Evolutionary conservation across 1,140 invertebrate species (phyloP).

Genomic region (Bombus polaris): DNA sequence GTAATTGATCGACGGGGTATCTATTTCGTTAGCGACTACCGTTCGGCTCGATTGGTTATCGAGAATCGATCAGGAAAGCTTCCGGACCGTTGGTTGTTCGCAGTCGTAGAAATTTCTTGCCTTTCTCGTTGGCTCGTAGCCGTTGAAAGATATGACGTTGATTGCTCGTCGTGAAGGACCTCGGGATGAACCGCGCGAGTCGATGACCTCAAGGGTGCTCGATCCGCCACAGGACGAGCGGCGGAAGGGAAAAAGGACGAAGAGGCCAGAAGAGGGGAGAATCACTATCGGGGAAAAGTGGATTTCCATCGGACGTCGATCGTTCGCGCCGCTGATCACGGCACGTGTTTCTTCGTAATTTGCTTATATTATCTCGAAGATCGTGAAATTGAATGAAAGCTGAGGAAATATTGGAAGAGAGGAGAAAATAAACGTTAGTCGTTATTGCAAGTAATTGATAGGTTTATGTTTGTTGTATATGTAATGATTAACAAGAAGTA

Average conservation of each 20-base stretch:
- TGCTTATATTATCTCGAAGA: background rate
- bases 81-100: constrained; percentile 49
- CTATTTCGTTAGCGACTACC: constrained; percentile 64
- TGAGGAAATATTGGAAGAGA: background rate
- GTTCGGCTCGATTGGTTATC: constrained; percentile 64
- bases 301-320: constrained; percentile 53
- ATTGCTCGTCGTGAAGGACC: constrained; percentile 66
- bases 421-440: background rate
- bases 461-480: background rate
- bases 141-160: constrained; percentile 71
- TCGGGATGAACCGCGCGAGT: constrained; percentile 60
- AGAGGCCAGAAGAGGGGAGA: background rate
- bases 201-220: constrained; percentile 56
- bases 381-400: constrained; percentile 18
- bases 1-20: constrained; percentile 59
- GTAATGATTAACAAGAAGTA: no score
- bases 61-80: constrained; percentile 61
- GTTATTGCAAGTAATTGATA: background rate
- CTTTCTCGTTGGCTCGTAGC: constrained; percentile 38
- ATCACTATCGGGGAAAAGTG: constrained; percentile 34
- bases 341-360: constrained; percentile 8
- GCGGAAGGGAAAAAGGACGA: constrained; percentile 13
- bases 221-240: constrained; percentile 40
- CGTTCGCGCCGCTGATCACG: constrained; percentile 11
- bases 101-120: constrained; percentile 61